A percentile compares a stretch with the other conserved stretches of the same genome.
Conservation (phyloP, 2,797 vertebrate species). For the Sebastes hubbsi region DNA sequence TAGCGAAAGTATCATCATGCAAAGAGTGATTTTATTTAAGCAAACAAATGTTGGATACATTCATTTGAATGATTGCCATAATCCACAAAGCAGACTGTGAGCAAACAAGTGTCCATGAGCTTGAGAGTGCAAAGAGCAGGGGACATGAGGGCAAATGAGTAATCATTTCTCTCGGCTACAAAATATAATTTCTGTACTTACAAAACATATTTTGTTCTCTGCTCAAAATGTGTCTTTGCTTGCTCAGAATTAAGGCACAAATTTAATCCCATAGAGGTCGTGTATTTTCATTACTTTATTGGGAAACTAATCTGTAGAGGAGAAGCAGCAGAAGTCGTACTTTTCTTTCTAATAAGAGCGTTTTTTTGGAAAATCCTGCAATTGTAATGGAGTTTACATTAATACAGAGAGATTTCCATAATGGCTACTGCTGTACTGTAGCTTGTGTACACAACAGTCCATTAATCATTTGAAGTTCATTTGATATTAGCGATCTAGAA, state of each 20-base stretch:
- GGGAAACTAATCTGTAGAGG: neutral
- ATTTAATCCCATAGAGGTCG: neutral
- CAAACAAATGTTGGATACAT: neutral
- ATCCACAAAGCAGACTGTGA: too few relatives aligned
- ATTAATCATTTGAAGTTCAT: slow-evolving; percentile 45
- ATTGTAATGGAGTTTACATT: neutral
- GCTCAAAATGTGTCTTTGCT: neutral
- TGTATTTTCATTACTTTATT: neutral
- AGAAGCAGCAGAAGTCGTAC: neutral
- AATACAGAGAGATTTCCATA: neutral
- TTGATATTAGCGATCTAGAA: slow-evolving; percentile 21
- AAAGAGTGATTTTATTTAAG: neutral
- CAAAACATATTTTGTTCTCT: neutral
- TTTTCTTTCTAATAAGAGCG: neutral
- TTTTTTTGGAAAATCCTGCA: neutral
- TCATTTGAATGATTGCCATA: too few relatives aligned
- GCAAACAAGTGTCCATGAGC: too few relatives aligned
- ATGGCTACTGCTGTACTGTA: neutral
- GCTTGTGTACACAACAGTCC: neutral
- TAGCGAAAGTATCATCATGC: neutral
- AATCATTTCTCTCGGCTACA: neutral
- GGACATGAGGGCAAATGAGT: too few relatives aligned
- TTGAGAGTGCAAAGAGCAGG: too few relatives aligned
- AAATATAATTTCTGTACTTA: neutral
- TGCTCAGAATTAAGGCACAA: neutral